These are phyloP conservation scores for Pseudochirops cupreus DNA, from an alignment of 2,797 vertebrate species.

Conservation along the genomic window DNA sequence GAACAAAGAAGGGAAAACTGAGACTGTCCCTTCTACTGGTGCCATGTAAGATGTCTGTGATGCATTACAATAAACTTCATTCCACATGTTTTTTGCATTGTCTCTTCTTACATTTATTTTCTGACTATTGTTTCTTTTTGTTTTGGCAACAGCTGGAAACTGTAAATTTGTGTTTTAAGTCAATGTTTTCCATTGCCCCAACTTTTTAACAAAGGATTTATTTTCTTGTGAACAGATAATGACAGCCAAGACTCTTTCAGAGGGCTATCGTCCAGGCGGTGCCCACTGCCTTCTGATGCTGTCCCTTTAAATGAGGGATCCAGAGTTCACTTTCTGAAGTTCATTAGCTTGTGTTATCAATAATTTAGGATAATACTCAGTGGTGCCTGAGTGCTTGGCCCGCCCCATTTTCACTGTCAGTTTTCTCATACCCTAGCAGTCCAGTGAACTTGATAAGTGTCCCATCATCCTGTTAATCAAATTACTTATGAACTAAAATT, in stretches of 20 bases:
- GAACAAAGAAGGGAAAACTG: constrained; percentile 72
- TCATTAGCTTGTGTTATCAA: constrained; percentile 93
- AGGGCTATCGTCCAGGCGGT: constrained; percentile 60
- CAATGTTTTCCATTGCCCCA: constrained; percentile 81
- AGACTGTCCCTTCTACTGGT: constrained; percentile 36
- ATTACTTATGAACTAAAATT: constrained; percentile 98
- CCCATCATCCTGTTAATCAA: constrained; percentile 97
- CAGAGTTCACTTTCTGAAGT: constrained; percentile 90
- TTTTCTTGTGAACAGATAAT: constrained; percentile 66
- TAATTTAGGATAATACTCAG: constrained; percentile 90
- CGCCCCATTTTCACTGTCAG: constrained; percentile 86
- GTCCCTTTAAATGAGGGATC: constrained; percentile 87
- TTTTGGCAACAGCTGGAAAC: constrained; percentile 86
- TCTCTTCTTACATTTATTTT: constrained; percentile 84
- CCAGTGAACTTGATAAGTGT: constrained; percentile 93
- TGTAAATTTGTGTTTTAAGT: constrained; percentile 85
- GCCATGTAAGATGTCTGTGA: constrained; percentile 76
- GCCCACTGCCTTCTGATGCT: constrained; percentile 76
- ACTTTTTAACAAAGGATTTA: constrained; percentile 74
- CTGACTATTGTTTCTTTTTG: constrained; percentile 84
- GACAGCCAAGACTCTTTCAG: constrained; percentile 64
- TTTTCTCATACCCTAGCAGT: constrained; percentile 89
- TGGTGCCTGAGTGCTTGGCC: constrained; percentile 91
- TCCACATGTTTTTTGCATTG: constrained; percentile 86
- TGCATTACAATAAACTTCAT: constrained; percentile 79